Evolutionary conservation across 2,113 vertebrate genomes (phyloP).

Genomic region (Poecile atricapillus): DNA sequence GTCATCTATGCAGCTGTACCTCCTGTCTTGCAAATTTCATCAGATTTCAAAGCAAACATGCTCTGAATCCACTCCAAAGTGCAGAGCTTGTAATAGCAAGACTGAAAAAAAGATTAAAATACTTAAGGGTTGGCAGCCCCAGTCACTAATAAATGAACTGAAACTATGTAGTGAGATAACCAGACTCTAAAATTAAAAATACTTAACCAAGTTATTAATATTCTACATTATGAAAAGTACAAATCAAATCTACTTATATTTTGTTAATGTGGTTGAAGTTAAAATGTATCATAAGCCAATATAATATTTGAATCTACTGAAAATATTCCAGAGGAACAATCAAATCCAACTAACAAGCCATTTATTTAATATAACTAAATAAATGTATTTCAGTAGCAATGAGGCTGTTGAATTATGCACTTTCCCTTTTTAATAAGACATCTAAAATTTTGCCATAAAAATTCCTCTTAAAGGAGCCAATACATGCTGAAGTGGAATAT

Average conservation of each 20-base stretch:
- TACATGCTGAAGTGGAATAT: background rate
- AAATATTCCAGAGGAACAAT: background rate
- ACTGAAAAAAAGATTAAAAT: background rate
- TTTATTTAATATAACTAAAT: background rate
- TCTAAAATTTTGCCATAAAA: background rate
- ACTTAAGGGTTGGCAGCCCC: background rate
- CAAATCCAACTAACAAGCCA: background rate
- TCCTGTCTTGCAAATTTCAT: background rate
- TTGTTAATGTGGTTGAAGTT: background rate
- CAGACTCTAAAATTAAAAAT: background rate
- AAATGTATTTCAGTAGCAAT: background rate
- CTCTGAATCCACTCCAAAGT: background rate
- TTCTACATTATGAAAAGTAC: background rate
- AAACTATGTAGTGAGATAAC: background rate
- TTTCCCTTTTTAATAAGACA: background rate
- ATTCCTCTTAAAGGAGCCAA: background rate
- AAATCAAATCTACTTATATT: background rate
- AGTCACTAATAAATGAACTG: background rate
- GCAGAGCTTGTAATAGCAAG: background rate
- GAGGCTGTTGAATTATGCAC: background rate
- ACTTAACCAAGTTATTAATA: background rate
- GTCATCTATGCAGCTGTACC: background rate
- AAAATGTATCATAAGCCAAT: background rate
- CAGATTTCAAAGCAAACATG: background rate
- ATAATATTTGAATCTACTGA: background rate